Conservation (phyloP, 2,888 invertebrate species). For the Coenonympha glycerion region DNA sequence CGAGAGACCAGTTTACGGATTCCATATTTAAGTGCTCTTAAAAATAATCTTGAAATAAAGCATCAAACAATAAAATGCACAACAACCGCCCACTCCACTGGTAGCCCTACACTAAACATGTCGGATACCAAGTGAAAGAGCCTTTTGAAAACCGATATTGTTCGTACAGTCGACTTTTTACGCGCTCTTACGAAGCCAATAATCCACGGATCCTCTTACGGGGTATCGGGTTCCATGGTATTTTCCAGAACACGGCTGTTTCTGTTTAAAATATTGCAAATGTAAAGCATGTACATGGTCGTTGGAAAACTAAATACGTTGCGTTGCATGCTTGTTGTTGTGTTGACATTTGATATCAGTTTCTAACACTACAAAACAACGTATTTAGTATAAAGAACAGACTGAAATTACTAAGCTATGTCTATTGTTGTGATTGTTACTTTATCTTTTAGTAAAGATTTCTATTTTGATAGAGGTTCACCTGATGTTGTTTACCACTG, state of each 20-base stretch:
- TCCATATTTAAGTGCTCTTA: background rate
- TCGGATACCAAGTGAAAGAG: conserved; percentile 17
- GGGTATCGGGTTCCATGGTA: conserved; percentile 37
- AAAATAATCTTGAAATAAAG: conserved; percentile 13
- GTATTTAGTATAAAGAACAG: too few species aligned
- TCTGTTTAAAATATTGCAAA: conserved; percentile 5
- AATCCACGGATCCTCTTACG: conserved; percentile 42
- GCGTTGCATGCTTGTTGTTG: too few species aligned
- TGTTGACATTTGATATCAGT: too few species aligned
- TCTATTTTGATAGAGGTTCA: too few species aligned
- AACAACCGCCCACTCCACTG: conserved; percentile 20
- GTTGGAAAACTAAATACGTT: too few species aligned
- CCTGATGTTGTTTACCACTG: too few species aligned
- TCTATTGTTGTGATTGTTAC: too few species aligned
- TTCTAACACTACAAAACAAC: too few species aligned
- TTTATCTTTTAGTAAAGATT: too few species aligned
- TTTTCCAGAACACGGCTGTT: conserved; percentile 20
- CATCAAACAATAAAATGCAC: conserved; percentile 12
- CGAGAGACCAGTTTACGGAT: too few species aligned
- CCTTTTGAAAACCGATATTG: conserved; percentile 26
- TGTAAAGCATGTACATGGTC: background rate
- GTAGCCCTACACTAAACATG: conserved; percentile 18
- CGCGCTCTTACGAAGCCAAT: conserved; percentile 31
- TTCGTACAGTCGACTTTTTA: conserved; percentile 20
- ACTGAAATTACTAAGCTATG: too few species aligned